phyloP scores from a whole-genome alignment of 1,140 invertebrate species.

The Trachelipus rathkii region DNA sequence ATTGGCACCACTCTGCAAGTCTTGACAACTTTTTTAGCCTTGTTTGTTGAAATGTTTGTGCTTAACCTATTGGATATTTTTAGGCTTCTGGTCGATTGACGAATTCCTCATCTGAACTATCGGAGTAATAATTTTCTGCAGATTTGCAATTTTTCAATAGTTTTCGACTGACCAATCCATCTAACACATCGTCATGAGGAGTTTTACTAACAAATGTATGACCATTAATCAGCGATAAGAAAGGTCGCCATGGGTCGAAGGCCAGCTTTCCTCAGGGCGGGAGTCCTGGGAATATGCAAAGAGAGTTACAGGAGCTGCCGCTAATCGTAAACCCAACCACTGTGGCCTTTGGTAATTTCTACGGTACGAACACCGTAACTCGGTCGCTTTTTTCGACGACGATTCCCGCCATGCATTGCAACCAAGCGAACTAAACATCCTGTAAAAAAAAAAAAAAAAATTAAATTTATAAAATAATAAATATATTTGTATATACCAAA shows the following conservation, averaged over 20 bases:
- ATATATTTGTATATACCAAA: no score
- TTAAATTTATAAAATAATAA: no score
- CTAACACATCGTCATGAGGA: conserved; percentile 86
- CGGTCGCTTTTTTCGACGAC: conserved; percentile 71
- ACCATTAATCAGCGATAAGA: conserved; percentile 83
- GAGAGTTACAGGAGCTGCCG: conserved; percentile 84
- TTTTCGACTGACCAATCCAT: conserved; percentile 77
- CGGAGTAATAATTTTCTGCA: conserved; percentile 73
- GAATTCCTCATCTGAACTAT: conserved; percentile 74
- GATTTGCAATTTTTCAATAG: conserved; percentile 73
- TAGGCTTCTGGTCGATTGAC: conserved; percentile 53
- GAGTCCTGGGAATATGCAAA: conserved; percentile 80
- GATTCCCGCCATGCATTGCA: conserved; percentile 50
- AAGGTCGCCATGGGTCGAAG: conserved; percentile 86
- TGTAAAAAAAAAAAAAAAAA: no score
- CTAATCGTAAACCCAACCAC: conserved; percentile 90
- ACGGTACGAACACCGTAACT: conserved; percentile 77
- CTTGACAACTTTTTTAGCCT: conserved; percentile 44
- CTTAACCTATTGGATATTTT: conserved; percentile 61
- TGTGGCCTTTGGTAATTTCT: conserved; percentile 73
- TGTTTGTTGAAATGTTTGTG: conserved; percentile 46
- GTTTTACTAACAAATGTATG: conserved; percentile 80
- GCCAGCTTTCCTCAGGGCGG: conserved; percentile 78
- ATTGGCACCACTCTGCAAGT: conserved; percentile 48
- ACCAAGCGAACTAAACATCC: no score